These are phyloP conservation scores for Ophioderma brevispina DNA, from an alignment of 35 echinoderm and acorn worm genomes.

Conservation along the genomic window DNA sequence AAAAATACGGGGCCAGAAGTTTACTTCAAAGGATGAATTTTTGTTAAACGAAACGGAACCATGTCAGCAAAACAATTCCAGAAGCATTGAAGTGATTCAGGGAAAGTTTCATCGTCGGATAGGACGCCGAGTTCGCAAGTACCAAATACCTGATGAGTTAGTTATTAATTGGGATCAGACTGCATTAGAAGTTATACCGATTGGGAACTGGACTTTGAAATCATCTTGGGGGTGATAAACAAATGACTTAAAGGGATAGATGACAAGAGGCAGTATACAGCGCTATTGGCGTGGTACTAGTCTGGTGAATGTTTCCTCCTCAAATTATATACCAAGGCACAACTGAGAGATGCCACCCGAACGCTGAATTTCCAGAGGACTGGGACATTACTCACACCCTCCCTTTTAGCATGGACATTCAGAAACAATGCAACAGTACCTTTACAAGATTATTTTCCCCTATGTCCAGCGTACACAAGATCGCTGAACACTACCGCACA, in stretches of 20 bases:
- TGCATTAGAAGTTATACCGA: conserved; percentile 38
- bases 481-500: not conserved
- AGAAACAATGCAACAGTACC: conserved; percentile 23
- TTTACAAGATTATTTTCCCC: conserved; percentile 35
- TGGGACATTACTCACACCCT: conserved; percentile 54
- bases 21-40: conserved; percentile 22
- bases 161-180: conserved; percentile 77
- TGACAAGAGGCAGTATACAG: conserved; percentile 60
- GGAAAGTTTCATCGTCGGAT: conserved; percentile 20
- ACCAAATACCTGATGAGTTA: conserved; percentile 42
- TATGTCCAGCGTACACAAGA: conserved; percentile 19
- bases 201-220: conserved; percentile 47
- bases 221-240: conserved; percentile 1
- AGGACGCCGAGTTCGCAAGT: conserved; percentile 23
- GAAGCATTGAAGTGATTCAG: conserved; percentile 5
- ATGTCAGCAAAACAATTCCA: conserved; percentile 13
- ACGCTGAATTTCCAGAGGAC: conserved; percentile 46
- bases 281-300: conserved; percentile 26
- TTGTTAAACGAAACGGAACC: conserved; percentile 37
- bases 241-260: conserved; percentile 54
- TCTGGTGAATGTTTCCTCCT: conserved; percentile 50
- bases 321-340: conserved; percentile 65
- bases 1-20: conserved; percentile 1
- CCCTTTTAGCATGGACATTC: conserved; percentile 39
- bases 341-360: conserved; percentile 44